These are phyloP conservation scores for Sesia bembeciformis DNA, from an alignment of 2,888 invertebrate species.

Conservation along the genomic window DNA sequence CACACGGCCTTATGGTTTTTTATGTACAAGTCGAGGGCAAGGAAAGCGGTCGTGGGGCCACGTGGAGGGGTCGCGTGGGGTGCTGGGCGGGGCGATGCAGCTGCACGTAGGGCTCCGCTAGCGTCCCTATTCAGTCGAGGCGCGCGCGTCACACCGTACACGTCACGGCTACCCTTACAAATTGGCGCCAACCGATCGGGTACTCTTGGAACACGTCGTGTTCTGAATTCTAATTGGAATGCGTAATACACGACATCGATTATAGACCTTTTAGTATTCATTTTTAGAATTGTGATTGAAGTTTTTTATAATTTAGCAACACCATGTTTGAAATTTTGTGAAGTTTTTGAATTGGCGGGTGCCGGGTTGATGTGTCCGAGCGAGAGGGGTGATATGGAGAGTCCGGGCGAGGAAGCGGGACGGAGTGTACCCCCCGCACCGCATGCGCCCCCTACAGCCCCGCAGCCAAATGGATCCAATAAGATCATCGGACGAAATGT, in stretches of 20 bases:
- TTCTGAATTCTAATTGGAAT: conserved; percentile 2
- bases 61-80: conserved; percentile 56
- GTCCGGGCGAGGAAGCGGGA: conserved; percentile 66
- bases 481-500: conserved; percentile 78
- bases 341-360: conserved; percentile 58
- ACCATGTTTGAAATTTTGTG: conserved; percentile 27
- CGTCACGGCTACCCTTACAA: conserved; percentile 40
- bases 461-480: conserved; percentile 71
- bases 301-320: not conserved
- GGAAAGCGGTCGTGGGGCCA: conserved; percentile 48
- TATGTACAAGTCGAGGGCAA: conserved; percentile 50
- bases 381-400: conserved; percentile 64
- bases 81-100: conserved; percentile 65
- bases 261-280: not conserved
- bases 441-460: conserved; percentile 60
- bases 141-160: conserved; percentile 47
- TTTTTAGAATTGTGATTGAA: not conserved
- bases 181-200: conserved; percentile 22
- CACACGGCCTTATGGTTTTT: conserved; percentile 36
- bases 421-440: conserved; percentile 52
- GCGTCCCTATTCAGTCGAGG: conserved; percentile 49
- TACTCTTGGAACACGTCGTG: not conserved
- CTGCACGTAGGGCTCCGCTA: conserved; percentile 56
- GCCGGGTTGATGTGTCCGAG: conserved; percentile 64
- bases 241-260: not conserved